Base-by-base conservation (phyloP, 2,888 invertebrate species). In the Cataglyphis livida region DNA sequence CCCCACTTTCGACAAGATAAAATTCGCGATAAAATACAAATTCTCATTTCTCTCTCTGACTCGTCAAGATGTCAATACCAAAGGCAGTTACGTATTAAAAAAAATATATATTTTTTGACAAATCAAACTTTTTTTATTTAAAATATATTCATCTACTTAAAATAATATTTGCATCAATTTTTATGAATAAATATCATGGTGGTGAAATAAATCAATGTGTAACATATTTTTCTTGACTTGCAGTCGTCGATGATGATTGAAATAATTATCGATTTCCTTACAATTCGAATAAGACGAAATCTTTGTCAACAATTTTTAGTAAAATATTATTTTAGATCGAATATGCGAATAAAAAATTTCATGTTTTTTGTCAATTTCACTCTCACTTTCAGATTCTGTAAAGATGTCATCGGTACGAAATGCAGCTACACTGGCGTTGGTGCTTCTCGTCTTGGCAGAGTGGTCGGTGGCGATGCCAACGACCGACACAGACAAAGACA, bases 401-500 rank as follows among this genome's bases (percentile, higher is more conserved):
- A 79, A 21, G 61, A 93, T 92, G 92, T 87, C 91, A 89, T 88
- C 91, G 48, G 71, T 90, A 65, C 89, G 91, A 86, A 85, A 84
- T 54, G 85, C 76, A 25, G 41, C 91, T 38, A 87, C 88, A 65
- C 18, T 92, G 66, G 82, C 88, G 74, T 85, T 93, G 62, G 87
- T 92, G 32, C 76, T 94, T 44, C 73, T 92, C 44, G 79, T 92
- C 65, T 66, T 93, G 59, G 82, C 91, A 68, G 91, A 91, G 44
- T 92, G 92, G 89, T 91, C 93, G 15, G 78, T 88, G 18, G 92
- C 92, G 5, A 91, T 94, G 83, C 94, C 94, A 9, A 88, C 91
- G 5, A 87, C 84, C 15, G 94, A 95, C 86, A 95, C 94, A 84
- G 94, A 95, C 51, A 95, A 94, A 83, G 94, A 94, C 48, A 91